These are phyloP conservation scores for Mirounga angustirostris DNA, from an alignment of 2,113 vertebrate genomes.

Conservation along the genomic window DNA sequence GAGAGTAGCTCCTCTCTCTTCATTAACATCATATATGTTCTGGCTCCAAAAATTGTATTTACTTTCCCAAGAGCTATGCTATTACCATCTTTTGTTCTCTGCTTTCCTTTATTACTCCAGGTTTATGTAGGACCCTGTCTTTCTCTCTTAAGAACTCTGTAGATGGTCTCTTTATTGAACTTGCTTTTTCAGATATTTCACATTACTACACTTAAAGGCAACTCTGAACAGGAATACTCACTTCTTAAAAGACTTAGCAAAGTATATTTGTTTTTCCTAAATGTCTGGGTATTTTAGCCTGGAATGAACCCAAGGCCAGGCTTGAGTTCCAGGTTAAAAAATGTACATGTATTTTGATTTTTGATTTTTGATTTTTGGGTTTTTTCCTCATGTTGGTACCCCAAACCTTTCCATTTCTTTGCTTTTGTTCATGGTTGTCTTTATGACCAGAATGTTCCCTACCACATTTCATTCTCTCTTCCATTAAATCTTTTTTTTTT, in stretches of 20 bases:
- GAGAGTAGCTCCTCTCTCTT: background rate
- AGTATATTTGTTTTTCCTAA: background rate
- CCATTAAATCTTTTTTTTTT: background rate
- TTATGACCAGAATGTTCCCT: background rate
- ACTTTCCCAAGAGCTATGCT: background rate
- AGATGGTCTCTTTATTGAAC: background rate
- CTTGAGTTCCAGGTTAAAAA: background rate
- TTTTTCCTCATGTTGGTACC: background rate
- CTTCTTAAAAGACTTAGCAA: background rate
- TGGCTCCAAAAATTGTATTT: background rate
- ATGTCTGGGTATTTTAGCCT: background rate
- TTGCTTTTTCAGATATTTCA: background rate
- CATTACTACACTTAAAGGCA: background rate
- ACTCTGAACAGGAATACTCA: background rate
- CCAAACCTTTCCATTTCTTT: background rate
- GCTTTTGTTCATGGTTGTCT: background rate
- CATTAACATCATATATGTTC: background rate
- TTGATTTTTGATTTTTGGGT: background rate
- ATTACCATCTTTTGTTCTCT: background rate
- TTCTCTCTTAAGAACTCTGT: background rate
- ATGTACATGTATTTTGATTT: background rate
- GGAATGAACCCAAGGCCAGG: background rate
- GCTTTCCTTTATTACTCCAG: background rate
- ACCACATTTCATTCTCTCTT: background rate
- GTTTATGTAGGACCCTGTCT: background rate